Base-by-base conservation (phyloP, 2,797 vertebrate genomes). In the Sparidentex hasta region DNA sequence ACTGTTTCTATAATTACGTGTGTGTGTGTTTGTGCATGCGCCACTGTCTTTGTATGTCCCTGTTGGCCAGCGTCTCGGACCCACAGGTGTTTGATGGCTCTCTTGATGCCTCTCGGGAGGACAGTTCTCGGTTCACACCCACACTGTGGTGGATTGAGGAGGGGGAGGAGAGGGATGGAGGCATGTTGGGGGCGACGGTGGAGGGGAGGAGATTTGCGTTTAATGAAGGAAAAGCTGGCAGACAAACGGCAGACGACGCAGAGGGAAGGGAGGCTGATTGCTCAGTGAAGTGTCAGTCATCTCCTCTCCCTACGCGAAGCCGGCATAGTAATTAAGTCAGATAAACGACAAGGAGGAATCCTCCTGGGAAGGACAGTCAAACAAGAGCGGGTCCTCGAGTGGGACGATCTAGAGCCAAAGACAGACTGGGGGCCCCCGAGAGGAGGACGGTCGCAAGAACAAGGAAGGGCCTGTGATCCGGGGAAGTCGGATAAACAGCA, bases 21-120 rank as follows among this genome's bases (percentile, higher is more conserved):
- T 13, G 43, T 44, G 43, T 44, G 43, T 44, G 11, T 44, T 67
- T 25, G 64, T 76, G 33, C 25, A 7, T 71, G 65, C 29, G 76
- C 52, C 48, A 18, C n/a, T 43, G 71, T 65, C 73, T 80, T 75
- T 82, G 72, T 87, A 65, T 75, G 69, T 76, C 44, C 11, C 29
- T 1, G 18, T 66, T 79, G 8, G 61, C 47, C 59, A 61, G 58
- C 56, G 66, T 85, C 72, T 78, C 29, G 17, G 76, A 65, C 85
- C 92, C 88, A 93, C 93, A 95, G 94, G 94, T 96, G 94, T 92
- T 85, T 88, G 92, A 94, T 85, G 87, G 92, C 85, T 88, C 88
- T 92, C 86, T 92, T 83, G 90, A 93, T 92, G 92, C 87, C 91
- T 91, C 84, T 93, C 87, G 80, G 77, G 80, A 33, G 85, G 87